Evolutionary conservation across 2,888 invertebrate genomes (phyloP).

Genomic region (Molanna angustata): DNA sequence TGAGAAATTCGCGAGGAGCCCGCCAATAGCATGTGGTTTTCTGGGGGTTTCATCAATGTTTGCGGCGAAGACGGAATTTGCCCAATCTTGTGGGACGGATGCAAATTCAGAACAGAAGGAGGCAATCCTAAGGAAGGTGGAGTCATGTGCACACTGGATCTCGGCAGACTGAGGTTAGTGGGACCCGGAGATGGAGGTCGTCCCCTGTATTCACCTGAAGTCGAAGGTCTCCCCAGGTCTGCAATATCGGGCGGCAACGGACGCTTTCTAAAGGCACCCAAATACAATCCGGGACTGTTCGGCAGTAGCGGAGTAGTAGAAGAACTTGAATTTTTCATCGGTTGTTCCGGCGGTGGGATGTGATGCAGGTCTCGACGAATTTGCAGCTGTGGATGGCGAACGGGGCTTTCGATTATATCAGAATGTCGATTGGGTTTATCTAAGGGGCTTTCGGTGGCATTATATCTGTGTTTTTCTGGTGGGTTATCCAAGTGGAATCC

Average conservation of each 20-base stretch:
- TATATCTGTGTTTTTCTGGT: slow-evolving; percentile 49
- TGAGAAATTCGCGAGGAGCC: slow-evolving; percentile 44
- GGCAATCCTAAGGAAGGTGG: slow-evolving; percentile 41
- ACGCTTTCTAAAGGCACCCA: slow-evolving; percentile 58
- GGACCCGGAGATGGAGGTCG: slow-evolving; percentile 54
- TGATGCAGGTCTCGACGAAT: slow-evolving; percentile 74
- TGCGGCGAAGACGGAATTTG: slow-evolving; percentile 50
- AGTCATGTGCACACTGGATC: slow-evolving; percentile 44
- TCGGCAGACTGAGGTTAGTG: slow-evolving; percentile 51
- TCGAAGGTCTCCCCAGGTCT: slow-evolving; percentile 47
- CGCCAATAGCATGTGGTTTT: slow-evolving; percentile 43
- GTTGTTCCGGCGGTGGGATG: slow-evolving; percentile 46
- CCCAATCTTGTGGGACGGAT: slow-evolving; percentile 53
- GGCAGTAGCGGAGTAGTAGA: slow-evolving; percentile 49
- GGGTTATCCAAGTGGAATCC: slow-evolving; percentile 45
- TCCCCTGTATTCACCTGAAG: slow-evolving; percentile 44
- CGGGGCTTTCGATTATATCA: slow-evolving; percentile 50
- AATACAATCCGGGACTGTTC: slow-evolving; percentile 48
- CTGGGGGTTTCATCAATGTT: slow-evolving; percentile 29
- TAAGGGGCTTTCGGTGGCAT: slow-evolving; percentile 48
- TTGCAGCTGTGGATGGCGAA: slow-evolving; percentile 62
- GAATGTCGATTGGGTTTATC: slow-evolving; percentile 51
- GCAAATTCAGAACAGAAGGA: slow-evolving; percentile 44
- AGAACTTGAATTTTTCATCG: slow-evolving; percentile 43
- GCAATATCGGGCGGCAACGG: slow-evolving; percentile 54